phyloP scores from a whole-genome alignment of 2,797 vertebrate genomes.

The Lacerta agilis region DNA sequence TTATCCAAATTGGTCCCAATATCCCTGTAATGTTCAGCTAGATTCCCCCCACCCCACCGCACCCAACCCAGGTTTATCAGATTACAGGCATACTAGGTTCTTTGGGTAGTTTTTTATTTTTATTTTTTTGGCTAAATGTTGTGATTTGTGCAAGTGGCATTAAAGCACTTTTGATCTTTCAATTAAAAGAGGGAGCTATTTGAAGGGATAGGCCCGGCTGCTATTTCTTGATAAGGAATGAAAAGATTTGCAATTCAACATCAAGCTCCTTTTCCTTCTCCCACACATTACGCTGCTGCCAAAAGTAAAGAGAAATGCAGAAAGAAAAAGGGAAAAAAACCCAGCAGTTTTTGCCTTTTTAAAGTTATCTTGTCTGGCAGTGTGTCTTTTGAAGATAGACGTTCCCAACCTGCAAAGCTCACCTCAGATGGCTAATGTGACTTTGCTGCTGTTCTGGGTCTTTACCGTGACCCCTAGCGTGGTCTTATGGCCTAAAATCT shows the following conservation, averaged over 20 bases:
- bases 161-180: slow-evolving; percentile 67
- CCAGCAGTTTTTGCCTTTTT: slow-evolving; percentile 68
- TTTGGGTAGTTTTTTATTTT: slow-evolving; percentile 5
- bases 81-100: neutral
- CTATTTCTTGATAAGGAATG: slow-evolving; percentile 72
- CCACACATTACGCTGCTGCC: slow-evolving; percentile 42
- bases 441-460: slow-evolving; percentile 54
- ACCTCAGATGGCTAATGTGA: slow-evolving; percentile 56
- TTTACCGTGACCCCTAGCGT: slow-evolving; percentile 18
- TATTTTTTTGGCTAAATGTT: slow-evolving; percentile 30
- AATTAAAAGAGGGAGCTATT: slow-evolving; percentile 63
- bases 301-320: slow-evolving; percentile 58
- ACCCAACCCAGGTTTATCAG: neutral
- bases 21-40: slow-evolving; percentile 13
- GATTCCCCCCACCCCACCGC: no score
- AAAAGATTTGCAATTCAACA: slow-evolving; percentile 61
- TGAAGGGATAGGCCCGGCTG: slow-evolving; percentile 69
- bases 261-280: slow-evolving; percentile 56
- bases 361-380: slow-evolving; percentile 68
- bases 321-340: neutral
- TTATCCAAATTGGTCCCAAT: neutral
- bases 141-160: slow-evolving; percentile 41
- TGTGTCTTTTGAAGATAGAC: slow-evolving; percentile 61
- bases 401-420: slow-evolving; percentile 63
- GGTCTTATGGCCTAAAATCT: slow-evolving; percentile 33